phyloP scores from a whole-genome alignment of 2,888 invertebrate genomes.

The Mechanitis messenoides region DNA sequence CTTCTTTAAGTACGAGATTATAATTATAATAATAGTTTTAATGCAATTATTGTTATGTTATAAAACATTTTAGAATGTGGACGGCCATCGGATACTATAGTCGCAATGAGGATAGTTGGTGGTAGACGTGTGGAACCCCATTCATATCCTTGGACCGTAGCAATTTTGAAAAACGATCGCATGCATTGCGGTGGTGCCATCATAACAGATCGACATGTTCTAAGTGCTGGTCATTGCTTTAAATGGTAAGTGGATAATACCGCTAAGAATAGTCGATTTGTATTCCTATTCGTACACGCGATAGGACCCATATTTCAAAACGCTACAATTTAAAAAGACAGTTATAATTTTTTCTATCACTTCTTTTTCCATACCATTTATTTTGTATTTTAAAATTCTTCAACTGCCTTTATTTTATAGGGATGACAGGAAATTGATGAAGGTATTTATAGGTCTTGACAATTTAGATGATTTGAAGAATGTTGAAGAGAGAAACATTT shows the following conservation, averaged over 20 bases:
- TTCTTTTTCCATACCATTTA: no score
- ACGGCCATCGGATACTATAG: conserved; percentile 74
- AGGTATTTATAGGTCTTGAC: conserved; percentile 67
- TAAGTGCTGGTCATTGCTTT: conserved; percentile 78
- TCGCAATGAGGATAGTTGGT: conserved; percentile 78
- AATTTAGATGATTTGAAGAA: conserved; percentile 49
- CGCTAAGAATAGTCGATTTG: no score
- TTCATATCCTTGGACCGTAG: conserved; percentile 75
- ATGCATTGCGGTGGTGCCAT: conserved; percentile 76
- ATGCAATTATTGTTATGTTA: conserved; percentile 11
- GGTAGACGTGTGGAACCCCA: conserved; percentile 68
- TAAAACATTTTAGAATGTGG: conserved; percentile 71
- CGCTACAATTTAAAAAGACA: no score
- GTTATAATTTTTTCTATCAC: conserved; percentile 3
- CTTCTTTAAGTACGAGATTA: no score
- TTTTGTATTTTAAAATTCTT: neutral
- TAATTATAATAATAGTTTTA: no score
- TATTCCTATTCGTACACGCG: no score
- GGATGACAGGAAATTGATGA: conserved; percentile 53
- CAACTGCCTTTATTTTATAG: conserved; percentile 38
- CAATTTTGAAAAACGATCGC: conserved; percentile 58
- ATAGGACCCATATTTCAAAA: no score
- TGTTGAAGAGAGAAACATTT: conserved; percentile 57
- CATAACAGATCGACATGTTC: conserved; percentile 71
- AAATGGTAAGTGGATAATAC: conserved; percentile 55